phyloP scores from a whole-genome alignment of 2,888 invertebrate species.

The Glomeris marginata region DNA sequence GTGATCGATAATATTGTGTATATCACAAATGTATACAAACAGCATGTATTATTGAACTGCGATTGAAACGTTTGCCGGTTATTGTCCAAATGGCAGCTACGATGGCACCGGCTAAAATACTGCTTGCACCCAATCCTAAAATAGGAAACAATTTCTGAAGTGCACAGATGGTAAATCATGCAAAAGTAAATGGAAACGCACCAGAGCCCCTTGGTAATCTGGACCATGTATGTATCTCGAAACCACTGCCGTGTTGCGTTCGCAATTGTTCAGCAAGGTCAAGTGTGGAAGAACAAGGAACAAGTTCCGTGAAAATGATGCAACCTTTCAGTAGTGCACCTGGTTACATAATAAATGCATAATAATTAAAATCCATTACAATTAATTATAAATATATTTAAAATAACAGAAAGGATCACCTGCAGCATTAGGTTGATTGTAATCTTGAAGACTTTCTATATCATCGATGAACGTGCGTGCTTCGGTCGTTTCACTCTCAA shows the following conservation, averaged over 20 bases:
- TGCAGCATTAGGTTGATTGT: conserved; percentile 31
- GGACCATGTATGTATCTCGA: conserved; percentile 34
- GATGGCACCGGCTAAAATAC: conserved; percentile 37
- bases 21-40: too few relatives aligned
- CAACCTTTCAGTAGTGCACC: conserved; percentile 35
- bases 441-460: conserved; percentile 29
- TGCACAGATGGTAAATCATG: too few relatives aligned
- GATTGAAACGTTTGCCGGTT: conserved; percentile 27
- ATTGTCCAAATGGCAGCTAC: conserved; percentile 33
- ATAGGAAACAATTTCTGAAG: too few relatives aligned
- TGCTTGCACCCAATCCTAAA: conserved; percentile 39
- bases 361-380: not conserved
- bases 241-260: conserved; percentile 29
- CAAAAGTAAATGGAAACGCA: conserved; percentile 3
- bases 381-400: conserved; percentile 7
- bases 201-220: conserved; percentile 36
- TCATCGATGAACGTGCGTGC: conserved; percentile 18
- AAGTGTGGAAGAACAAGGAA: conserved; percentile 22
- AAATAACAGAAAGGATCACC: conserved; percentile 17
- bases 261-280: conserved; percentile 22
- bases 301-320: conserved; percentile 31
- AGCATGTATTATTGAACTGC: conserved; percentile 30
- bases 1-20: too few relatives aligned
- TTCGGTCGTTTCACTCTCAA: not conserved
- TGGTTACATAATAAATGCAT: conserved; percentile 16